Conservation (phyloP, 1,140 invertebrate species). For the Platorchestia sp. region DNA sequence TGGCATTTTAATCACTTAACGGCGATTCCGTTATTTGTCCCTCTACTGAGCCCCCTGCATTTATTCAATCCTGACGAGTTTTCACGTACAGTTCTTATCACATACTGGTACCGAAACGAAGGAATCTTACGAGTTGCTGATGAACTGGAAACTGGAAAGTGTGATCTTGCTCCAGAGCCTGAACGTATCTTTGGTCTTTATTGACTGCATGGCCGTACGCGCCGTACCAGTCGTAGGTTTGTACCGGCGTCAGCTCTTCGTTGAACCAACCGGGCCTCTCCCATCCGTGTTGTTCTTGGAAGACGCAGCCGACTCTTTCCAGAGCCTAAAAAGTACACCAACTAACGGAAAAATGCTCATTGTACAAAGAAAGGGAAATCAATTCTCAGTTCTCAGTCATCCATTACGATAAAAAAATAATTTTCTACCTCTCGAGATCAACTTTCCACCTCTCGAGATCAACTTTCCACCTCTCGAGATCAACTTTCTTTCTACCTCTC, state of each 20-base stretch:
- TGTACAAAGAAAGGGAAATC: not conserved
- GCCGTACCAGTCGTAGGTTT: constrained; percentile 87
- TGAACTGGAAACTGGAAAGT: constrained; percentile 86
- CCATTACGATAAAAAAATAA: no score
- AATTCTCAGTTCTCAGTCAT: not conserved
- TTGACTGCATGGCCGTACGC: constrained; percentile 79
- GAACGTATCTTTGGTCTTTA: constrained; percentile 78
- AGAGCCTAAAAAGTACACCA: constrained; percentile 73
- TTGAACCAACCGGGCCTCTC: constrained; percentile 85
- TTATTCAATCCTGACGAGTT: not conserved
- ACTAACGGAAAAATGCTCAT: not conserved
- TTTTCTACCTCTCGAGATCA: no score
- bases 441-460: no score
- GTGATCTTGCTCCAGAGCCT: constrained; percentile 80
- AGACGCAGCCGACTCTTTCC: constrained; percentile 82
- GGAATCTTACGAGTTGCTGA: constrained; percentile 78
- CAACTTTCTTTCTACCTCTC: no score
- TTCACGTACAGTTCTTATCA: not conserved
- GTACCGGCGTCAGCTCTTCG: constrained; percentile 71
- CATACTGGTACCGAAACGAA: not conserved
- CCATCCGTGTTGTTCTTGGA: constrained; percentile 88
- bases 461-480: no score
- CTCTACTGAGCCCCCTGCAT: no score
- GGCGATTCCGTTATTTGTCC: no score
- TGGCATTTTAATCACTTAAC: not conserved